These are phyloP conservation scores for Dynastes tityus DNA, from an alignment of 2,888 invertebrate genomes.

Conservation along the genomic window DNA sequence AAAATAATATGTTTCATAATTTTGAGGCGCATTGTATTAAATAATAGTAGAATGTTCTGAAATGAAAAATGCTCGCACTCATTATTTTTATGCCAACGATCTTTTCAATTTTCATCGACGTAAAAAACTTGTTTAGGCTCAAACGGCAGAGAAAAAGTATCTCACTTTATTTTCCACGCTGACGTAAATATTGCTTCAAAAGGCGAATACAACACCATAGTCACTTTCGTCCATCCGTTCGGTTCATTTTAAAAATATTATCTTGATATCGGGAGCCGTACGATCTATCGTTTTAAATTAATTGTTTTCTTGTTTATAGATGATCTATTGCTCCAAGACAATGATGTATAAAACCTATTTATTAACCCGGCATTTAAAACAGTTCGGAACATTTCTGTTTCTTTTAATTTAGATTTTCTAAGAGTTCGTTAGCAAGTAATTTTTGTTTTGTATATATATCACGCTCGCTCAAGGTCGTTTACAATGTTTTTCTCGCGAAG, in stretches of 20 bases:
- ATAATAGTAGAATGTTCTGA: not conserved
- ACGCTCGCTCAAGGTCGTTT: not conserved
- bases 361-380: not conserved
- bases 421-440: no score
- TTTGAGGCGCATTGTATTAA: slow-evolving; percentile 2
- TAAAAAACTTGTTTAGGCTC: slow-evolving; percentile 40
- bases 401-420: not conserved
- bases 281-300: not conserved
- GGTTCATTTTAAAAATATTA: slow-evolving; percentile 11
- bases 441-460: no score
- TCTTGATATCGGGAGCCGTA: not conserved
- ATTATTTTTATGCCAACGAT: slow-evolving; percentile 32
- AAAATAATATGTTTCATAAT: not conserved
- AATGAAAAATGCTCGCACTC: slow-evolving; percentile 15
- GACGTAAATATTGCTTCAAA: slow-evolving; percentile 30
- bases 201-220: slow-evolving; percentile 16
- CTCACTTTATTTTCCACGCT: slow-evolving; percentile 32
- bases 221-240: not conserved
- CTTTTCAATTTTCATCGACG: slow-evolving; percentile 27
- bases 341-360: slow-evolving; percentile 20
- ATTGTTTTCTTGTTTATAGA: slow-evolving; percentile 16
- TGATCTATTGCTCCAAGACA: not conserved
- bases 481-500: not conserved
- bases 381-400: not conserved
- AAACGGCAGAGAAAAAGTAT: slow-evolving; percentile 42